These are phyloP conservation scores for Melopsittacus undulatus DNA, from an alignment of 2,797 vertebrate genomes.

Conservation along the genomic window DNA sequence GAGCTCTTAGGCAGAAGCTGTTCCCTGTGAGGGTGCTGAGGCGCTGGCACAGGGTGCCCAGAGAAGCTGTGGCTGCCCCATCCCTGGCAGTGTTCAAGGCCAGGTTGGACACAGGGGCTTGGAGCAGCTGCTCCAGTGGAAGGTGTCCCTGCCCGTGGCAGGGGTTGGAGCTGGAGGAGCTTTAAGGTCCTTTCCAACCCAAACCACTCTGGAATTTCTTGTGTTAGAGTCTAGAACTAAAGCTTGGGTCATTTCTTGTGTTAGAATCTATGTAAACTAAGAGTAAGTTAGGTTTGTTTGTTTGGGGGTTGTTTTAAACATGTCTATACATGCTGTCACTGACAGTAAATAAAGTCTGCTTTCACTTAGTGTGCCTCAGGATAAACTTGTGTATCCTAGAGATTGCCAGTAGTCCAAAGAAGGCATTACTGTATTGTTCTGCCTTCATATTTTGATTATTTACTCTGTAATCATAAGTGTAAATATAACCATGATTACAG, in stretches of 20 bases:
- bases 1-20: no score
- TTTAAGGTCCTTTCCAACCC: not conserved
- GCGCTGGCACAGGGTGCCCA: no score
- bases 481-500: not conserved
- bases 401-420: not conserved
- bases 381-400: not conserved
- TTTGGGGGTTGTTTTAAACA: not conserved
- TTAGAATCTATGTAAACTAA: not conserved
- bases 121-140: no score
- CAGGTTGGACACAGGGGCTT: no score
- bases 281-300: not conserved
- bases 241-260: not conserved
- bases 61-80: no score
- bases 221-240: not conserved
- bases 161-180: not conserved
- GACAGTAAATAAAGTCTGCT: not conserved
- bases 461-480: conserved; percentile 10
- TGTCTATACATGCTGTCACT: not conserved
- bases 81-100: no score
- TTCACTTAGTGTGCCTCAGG: not conserved
- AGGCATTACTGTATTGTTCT: not conserved
- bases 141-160: not conserved
- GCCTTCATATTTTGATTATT: not conserved
- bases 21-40: no score
- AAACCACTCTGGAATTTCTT: not conserved